Base-by-base conservation (phyloP, 2,113 vertebrate species). In the Albula glossodonta region DNA sequence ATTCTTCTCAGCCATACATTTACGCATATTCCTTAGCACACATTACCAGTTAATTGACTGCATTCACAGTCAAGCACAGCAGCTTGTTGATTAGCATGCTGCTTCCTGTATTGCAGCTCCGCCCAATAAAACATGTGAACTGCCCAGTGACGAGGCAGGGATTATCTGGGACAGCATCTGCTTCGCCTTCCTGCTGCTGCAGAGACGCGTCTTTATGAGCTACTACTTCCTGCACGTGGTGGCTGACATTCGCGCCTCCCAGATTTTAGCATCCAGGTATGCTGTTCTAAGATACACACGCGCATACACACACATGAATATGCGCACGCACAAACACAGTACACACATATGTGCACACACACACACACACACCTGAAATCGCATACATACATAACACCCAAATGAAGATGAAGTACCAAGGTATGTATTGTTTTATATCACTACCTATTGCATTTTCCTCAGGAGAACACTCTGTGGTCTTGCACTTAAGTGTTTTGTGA, bases 81-180 rank as follows among this genome's bases (percentile, higher is more conserved):
- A 12, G 48, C 2, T 57, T 81, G 15, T 66, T 74, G 9, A 0
- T 15, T 1, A 22, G 60, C 4, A 11, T 83, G 53, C 83, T 63
- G 10, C 22, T 22, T 78, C 60, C 90, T 97, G 96, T 97, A 56
- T 91, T 92, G 0, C 88, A 85, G 84, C 56, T 66, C 22, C 13
- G 48, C 2, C 81, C n/a, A 93, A 88, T 80, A 92, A 93, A 74
- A 91, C 94, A 2, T 99, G 98, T 88, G 97, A 96, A 25, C 92
- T 99, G 63, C 98, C 98, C 56, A 97, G 93, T 5, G 95, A 97
- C 80, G 97, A 99, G 91, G 98, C 98, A 0, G 98, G 98, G 10
- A 99, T 99, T 89, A 99, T 99, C 91, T 99, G 98, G 98, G 98
- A 99, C 95, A 99, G 98, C 87, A 99, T 99, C 93, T 99, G 98